Base-by-base conservation (phyloP, 2,888 invertebrate species). In the Leptarthrus brevirostris region DNA sequence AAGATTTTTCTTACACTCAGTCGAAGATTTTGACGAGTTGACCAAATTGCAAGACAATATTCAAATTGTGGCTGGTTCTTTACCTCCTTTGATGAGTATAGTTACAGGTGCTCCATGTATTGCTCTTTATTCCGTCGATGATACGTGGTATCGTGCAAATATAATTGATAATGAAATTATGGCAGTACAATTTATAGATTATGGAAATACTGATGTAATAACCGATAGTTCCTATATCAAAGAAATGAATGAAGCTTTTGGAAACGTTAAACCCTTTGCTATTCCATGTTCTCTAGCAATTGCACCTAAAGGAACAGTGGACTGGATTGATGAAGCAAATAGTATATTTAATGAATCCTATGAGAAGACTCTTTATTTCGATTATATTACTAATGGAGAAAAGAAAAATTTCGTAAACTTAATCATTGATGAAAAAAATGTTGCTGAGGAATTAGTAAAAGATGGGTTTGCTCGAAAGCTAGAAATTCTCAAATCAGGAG, bases 91-190 rank as follows among this genome's bases (percentile, higher is more conserved):
- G 8, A 87, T 87, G 73, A 88, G 83, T 71, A 87, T 89, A 1
- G 88, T 89, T 54, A 86, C 88, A 74, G 90, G 91, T 5, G 88
- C 89, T 0, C 80, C 90, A 0, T 93, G 93, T 79, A 87, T 91
- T 58, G 96, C 96, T 0, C 90, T 92, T 80, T 97, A 94, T 82
- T 89, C 91, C 0, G 91, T 90, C 1, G 95, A 97, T 81, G 91
- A 92, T 47, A 89, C 89, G 76, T 98, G 98, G 97, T 98, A 98
- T 83, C 89, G 98, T 74, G 97, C 96, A 0, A 91, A 91, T 81
- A 91, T 98, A 6, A 88, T 96, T 47, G 95, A 94, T 81, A 89
- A 89, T 4, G 93, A 93, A 76, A 90, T 93, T 44, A 92, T 90
- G 8, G 92, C 92, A 0, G 89, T 93, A 0, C 88, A 92, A 34